Evolutionary conservation across 2,888 invertebrate species (phyloP), one percentile per base, ranked within the genome.

Genomic region (Lottia gigantea): DNA sequence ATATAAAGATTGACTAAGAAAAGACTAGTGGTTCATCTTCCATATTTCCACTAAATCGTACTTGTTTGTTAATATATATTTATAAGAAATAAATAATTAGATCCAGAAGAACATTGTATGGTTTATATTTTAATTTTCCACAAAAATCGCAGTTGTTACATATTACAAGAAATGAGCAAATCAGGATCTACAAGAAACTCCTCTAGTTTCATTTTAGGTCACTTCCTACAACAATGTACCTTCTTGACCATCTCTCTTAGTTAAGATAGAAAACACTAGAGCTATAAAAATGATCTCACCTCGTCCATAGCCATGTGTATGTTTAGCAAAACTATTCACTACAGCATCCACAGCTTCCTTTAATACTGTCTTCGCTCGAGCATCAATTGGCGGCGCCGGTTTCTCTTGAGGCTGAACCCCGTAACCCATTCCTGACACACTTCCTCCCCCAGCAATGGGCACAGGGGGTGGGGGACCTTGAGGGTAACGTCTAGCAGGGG

Each of bases 311-410:
- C 92, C 92, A 86, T 92, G 92, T 49, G 92, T 92, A 82, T 93
- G 92, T 84, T 93, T 93, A 46, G 93, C 92, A 88, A 93, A 93
- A 87, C 92, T 93, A 87, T 92, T 92, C 78, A 93, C 93, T 65
- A 93, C 93, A 19, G 92, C 92, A 86, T 93, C 93, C 25, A 93
- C 93, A n/a, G 93, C 93, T 85, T 93, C 93, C 82, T 92, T 92
- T 67, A 93, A 89, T 70, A 89, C 88, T 55, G 88, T 88, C 72
- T 85, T 85, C 19, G 84, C 84, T 67, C 80, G 81, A 2, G 80
- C 78, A 68, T 85, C 85, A 62, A 79, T 82, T 78, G 76, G 75
- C 49, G 68, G 64, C 16, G 47, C 61, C 7, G 65, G 31, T 31
- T 71, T 71, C n/a, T 74, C 75, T 40, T 73, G 74, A 25, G 64